Conservation (phyloP, 2,888 invertebrate genomes). For the Caenorhabditis auriculariae region DNA sequence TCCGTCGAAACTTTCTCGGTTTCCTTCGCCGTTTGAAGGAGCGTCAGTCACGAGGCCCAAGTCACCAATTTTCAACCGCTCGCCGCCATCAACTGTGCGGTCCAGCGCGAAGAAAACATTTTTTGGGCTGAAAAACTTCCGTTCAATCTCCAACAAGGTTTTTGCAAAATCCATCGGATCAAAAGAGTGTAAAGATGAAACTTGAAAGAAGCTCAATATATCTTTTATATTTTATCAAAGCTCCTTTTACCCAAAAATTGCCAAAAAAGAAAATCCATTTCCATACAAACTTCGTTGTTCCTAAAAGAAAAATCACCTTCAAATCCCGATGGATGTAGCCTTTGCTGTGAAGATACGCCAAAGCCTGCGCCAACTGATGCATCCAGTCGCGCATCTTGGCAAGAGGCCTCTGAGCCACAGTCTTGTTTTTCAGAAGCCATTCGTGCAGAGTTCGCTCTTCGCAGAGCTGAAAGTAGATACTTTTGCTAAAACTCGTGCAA, state of each 20-base stretch:
- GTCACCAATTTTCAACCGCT: conserved; percentile 86
- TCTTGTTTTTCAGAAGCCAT: conserved; percentile 73
- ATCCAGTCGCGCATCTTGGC: conserved; percentile 67
- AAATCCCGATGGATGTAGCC: conserved; percentile 79
- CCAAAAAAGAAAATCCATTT: no score
- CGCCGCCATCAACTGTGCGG: conserved; percentile 69
- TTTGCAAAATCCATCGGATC: background rate
- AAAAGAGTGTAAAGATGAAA: background rate
- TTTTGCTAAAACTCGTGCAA: no score
- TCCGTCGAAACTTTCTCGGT: conserved; percentile 4
- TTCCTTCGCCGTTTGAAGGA: background rate
- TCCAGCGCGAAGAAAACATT: conserved; percentile 91
- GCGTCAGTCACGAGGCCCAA: conserved; percentile 83
- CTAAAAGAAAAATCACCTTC: conserved; percentile 13
- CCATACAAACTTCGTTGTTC: no score
- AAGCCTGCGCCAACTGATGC: conserved; percentile 87
- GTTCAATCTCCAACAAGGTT: background rate
- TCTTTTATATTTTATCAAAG: no score
- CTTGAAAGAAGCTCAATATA: background rate
- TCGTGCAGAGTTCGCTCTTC: conserved; percentile 76
- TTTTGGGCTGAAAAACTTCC: no score
- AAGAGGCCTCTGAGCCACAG: conserved; percentile 13
- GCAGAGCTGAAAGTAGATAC: conserved; percentile 50
- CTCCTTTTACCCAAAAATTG: no score
- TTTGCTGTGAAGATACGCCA: conserved; percentile 89